Evolutionary conservation across 2,113 vertebrate genomes (phyloP).

Genomic region (Amblyopsis rosae): DNA sequence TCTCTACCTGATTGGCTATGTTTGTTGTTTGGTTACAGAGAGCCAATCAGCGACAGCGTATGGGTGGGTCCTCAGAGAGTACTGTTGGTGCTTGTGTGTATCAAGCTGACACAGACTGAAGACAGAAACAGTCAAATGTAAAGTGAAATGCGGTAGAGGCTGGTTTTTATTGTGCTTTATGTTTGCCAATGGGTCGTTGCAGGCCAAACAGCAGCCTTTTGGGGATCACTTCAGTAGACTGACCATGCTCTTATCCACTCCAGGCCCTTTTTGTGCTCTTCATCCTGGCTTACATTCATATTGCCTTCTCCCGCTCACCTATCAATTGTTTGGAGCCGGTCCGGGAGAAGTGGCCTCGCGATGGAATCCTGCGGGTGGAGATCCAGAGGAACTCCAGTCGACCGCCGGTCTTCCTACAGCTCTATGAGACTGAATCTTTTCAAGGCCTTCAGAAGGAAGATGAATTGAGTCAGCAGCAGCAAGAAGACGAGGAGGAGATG

Average conservation of each 20-base stretch:
- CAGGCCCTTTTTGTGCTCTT: constrained; percentile 96
- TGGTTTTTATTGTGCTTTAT: too few species aligned
- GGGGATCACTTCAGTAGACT: too few species aligned
- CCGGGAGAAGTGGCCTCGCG: constrained; percentile 91
- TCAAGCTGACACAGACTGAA: too few species aligned
- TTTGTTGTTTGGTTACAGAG: too few species aligned
- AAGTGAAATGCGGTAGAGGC: too few species aligned
- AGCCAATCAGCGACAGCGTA: too few species aligned
- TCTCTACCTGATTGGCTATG: too few species aligned
- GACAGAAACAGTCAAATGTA: too few species aligned
- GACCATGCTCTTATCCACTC: not conserved
- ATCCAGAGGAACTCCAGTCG: constrained; percentile 93
- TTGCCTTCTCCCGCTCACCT: constrained; percentile 95
- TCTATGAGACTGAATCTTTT: constrained; percentile 80
- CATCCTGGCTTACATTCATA: constrained; percentile 97
- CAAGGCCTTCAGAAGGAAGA: constrained; percentile 73
- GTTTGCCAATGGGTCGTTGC: too few species aligned
- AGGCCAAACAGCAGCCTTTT: too few species aligned
- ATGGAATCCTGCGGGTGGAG: constrained; percentile 92
- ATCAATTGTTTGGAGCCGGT: constrained; percentile 96
- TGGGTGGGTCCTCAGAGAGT: too few species aligned
- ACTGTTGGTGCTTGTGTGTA: too few species aligned
- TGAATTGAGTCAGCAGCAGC: constrained; percentile 33
- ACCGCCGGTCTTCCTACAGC: constrained; percentile 89
- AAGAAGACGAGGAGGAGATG: constrained; percentile 90